A percentile compares a stretch with the other conserved stretches of the same genome.
phyloP scores from a whole-genome alignment of 2,888 invertebrate genomes.

The Cheilosia impressa region DNA sequence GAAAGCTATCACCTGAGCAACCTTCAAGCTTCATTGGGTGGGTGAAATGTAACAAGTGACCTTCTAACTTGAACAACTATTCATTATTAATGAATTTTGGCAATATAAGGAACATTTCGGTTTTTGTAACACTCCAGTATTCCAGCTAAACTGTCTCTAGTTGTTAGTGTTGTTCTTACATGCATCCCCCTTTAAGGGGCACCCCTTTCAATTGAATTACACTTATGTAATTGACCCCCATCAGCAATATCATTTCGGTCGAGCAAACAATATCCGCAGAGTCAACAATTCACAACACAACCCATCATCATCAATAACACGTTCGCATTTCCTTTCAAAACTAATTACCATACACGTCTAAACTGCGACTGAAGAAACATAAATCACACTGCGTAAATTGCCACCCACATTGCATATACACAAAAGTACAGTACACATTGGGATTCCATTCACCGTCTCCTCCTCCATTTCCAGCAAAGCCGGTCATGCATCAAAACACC shows the following conservation, averaged over 20 bases:
- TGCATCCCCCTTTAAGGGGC: too few relatives aligned
- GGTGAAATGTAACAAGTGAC: too few relatives aligned
- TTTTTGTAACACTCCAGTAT: too few relatives aligned
- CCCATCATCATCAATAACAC: constrained; percentile 39
- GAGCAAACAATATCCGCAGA: constrained; percentile 6
- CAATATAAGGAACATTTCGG: too few relatives aligned
- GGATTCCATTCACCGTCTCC: constrained; percentile 47
- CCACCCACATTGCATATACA: constrained; percentile 61
- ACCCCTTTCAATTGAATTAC: too few relatives aligned
- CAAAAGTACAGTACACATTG: background rate
- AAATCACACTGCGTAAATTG: constrained; percentile 72
- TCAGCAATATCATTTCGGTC: background rate
- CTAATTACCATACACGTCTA: constrained; percentile 71
- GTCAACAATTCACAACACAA: constrained; percentile 5
- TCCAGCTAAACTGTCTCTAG: too few relatives aligned
- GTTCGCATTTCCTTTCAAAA: constrained; percentile 61
- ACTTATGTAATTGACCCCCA: background rate
- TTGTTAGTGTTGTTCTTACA: too few relatives aligned
- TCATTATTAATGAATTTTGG: too few relatives aligned
- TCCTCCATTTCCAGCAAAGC: constrained; percentile 11
- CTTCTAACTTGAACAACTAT: too few relatives aligned
- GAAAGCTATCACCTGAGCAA: too few relatives aligned
- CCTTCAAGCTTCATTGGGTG: too few relatives aligned
- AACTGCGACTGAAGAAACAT: constrained; percentile 56
- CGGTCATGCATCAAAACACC: constrained; percentile 72